These are phyloP conservation scores for Ameiurus melas DNA, from an alignment of 2,113 vertebrate species.

Conservation along the genomic window DNA sequence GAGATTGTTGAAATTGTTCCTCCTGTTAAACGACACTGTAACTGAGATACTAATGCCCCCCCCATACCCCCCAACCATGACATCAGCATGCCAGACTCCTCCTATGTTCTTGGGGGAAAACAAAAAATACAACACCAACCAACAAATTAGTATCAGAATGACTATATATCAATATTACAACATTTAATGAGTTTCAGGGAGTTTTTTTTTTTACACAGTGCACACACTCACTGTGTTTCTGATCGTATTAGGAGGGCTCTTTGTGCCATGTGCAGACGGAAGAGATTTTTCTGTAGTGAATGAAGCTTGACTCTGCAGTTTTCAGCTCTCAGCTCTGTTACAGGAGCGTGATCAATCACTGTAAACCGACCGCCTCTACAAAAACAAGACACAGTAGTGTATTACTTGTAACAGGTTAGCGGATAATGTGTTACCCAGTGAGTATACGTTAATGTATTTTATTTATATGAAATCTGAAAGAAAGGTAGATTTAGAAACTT, in stretches of 20 bases:
- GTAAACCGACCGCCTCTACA: slow-evolving; percentile 83
- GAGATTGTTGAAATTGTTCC: neutral
- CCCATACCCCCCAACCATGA: too few relatives aligned
- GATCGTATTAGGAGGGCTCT: slow-evolving; percentile 83
- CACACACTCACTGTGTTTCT: slow-evolving; percentile 84
- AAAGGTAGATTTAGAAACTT: slow-evolving; percentile 45
- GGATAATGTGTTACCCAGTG: neutral
- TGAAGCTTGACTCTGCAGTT: slow-evolving; percentile 91
- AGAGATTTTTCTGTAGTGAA: slow-evolving; percentile 87
- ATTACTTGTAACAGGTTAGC: neutral
- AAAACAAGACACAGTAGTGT: neutral
- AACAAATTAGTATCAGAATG: neutral
- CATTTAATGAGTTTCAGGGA: neutral
- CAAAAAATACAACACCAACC: neutral
- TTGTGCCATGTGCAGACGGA: slow-evolving; percentile 79
- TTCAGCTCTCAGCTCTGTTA: slow-evolving; percentile 82
- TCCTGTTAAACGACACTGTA: neutral
- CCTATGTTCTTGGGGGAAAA: neutral
- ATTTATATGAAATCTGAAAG: neutral
- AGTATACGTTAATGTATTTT: too few relatives aligned
- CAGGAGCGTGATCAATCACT: slow-evolving; percentile 87
- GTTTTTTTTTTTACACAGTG: neutral
- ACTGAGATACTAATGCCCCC: neutral
- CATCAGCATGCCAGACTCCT: neutral
- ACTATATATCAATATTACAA: neutral